A percentile compares a stretch with the other conserved stretches of the same genome.
Evolutionary conservation across 2,888 invertebrate genomes (phyloP).

Genomic region (Oscheius sp.): DNA sequence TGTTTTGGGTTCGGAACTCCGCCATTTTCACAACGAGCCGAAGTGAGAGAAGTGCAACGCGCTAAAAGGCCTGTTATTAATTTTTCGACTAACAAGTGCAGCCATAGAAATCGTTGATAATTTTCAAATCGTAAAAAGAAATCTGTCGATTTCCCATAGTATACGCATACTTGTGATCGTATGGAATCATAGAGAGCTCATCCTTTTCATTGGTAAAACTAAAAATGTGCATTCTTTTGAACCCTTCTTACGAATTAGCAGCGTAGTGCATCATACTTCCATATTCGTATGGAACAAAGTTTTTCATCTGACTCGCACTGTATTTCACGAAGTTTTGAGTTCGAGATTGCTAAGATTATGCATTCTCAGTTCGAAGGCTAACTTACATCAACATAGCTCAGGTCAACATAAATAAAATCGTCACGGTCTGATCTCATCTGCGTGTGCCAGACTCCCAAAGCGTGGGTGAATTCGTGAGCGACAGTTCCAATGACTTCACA

Average conservation of each 20-base stretch:
- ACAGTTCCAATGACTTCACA: conserved; percentile 44
- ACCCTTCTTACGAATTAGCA: conserved; percentile 31
- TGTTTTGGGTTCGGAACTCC: conserved; percentile 30
- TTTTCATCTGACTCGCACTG: conserved; percentile 7
- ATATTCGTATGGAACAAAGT: conserved; percentile 20
- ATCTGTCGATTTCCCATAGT: conserved; percentile 32
- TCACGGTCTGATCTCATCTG: conserved; percentile 51
- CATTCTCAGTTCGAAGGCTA: not conserved
- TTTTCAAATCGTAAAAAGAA: conserved; percentile 26
- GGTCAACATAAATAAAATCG: conserved; percentile 39
- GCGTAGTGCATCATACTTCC: conserved; percentile 47
- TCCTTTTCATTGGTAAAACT: conserved; percentile 13
- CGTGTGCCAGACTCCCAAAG: conserved; percentile 44
- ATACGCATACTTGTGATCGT: conserved; percentile 21
- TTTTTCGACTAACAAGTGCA: conserved; percentile 14
- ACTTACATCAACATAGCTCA: conserved; percentile 35
- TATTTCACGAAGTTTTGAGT: conserved; percentile 24
- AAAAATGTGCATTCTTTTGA: not conserved
- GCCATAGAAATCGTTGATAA: conserved; percentile 26
- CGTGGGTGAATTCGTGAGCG: conserved; percentile 46
- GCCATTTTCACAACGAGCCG: conserved; percentile 26
- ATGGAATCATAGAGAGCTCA: conserved; percentile 26
- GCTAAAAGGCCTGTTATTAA: conserved; percentile 8
- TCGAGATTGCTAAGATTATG: not conserved
- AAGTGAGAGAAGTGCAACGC: conserved; percentile 2